Evolutionary conservation across 92 coral and sea anemone species (phyloP), one percentile per base, ranked within the genome.

Genomic region (Actinernus sp.): DNA sequence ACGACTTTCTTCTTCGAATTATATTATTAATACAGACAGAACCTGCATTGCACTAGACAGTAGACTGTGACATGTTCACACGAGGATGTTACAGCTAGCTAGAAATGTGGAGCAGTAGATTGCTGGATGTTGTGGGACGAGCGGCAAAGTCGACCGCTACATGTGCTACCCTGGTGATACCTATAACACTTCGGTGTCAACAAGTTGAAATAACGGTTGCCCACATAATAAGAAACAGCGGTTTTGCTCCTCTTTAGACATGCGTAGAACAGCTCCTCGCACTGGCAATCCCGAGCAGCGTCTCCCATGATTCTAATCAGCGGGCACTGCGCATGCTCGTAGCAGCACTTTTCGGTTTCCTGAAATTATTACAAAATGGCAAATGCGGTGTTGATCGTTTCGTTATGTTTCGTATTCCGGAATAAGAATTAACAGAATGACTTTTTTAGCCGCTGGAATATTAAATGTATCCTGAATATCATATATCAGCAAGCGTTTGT

Each of bases 261-360:
- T 45, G 52, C 52, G 21, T 45, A 45, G 52, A 45, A 45, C 17
- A 18, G 5, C 4, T 45, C 22, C 52, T 45, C 52, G 52, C 52
- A 45, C 19, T 45, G 52, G 52, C 52, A 45, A 18, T 45, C 52
- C 19, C 10, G 52, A 8, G 52, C 52, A 9, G 52, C 19, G 21
- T 4, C 52, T 45, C 52, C 52, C 52, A 45, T 45, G 52, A 45
- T 45, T 45, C 19, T 45, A 23, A 45, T 45, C 52, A 45, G 52
- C 52, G 52, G 52, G 19, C 52, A 45, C 22, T 45, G 8, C 18
- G 10, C 8, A 17, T 45, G 52, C 52, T 12, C 52, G 19, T 8
- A 8, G 22, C 52, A 45, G 52, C 52, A 45, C 4, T 17, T 7
- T 17, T 45, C 52, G 52, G 22, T 17, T 18, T 45, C 52, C 52